A percentile compares a stretch with the other conserved stretches of the same genome.
Evolutionary conservation across 2,113 vertebrate species (phyloP).

Genomic region (Calypte anna): DNA sequence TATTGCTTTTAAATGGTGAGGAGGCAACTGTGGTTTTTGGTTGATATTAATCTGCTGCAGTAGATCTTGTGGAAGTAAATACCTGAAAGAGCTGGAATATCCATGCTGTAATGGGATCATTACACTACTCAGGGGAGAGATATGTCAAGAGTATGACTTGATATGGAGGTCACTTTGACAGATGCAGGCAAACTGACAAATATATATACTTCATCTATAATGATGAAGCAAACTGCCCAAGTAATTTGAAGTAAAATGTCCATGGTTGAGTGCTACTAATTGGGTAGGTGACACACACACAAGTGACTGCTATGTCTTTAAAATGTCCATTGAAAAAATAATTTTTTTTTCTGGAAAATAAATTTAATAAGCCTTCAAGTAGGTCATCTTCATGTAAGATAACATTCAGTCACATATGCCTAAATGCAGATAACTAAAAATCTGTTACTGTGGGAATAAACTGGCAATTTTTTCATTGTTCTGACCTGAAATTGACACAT

Average conservation of each 20-base stretch:
- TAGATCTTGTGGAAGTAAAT: not conserved
- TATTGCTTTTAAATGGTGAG: not conserved
- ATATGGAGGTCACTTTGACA: not conserved
- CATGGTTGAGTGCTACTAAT: not conserved
- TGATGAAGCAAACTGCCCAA: not conserved
- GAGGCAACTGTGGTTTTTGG: not conserved
- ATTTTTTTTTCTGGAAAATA: not conserved
- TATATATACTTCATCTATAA: not conserved
- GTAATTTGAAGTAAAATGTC: not conserved
- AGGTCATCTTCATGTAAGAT: not conserved
- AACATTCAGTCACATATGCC: not conserved
- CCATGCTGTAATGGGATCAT: not conserved
- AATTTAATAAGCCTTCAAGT: not conserved
- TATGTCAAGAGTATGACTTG: not conserved
- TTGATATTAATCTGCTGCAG: not conserved
- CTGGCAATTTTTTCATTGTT: not conserved
- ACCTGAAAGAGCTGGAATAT: not conserved
- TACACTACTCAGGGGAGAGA: not conserved
- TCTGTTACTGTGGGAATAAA: conserved; percentile 7
- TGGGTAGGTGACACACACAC: not conserved
- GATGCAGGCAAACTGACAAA: not conserved
- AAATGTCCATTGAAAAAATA: not conserved
- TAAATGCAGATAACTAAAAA: not conserved
- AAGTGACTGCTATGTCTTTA: not conserved
- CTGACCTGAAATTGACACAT: not conserved